These are phyloP conservation scores for Conus betulinus DNA, from an alignment of 1,140 invertebrate species.

Conservation along the genomic window DNA sequence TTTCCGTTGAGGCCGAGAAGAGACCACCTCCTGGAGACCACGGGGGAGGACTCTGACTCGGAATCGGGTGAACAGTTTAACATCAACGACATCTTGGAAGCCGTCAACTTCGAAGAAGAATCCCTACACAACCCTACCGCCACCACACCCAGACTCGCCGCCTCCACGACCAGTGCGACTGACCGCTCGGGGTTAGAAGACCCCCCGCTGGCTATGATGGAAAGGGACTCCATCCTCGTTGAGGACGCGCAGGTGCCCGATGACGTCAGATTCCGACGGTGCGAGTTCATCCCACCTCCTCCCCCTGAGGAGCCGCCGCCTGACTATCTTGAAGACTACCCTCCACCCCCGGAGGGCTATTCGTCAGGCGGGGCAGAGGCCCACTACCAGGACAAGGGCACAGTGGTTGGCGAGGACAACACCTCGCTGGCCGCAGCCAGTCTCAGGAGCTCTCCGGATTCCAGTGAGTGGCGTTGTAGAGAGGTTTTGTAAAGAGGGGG, in stretches of 20 bases:
- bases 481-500: background rate
- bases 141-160: background rate
- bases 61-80: constrained; percentile 24
- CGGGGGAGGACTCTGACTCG: constrained; percentile 1
- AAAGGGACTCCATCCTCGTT: constrained; percentile 57
- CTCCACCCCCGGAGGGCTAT: constrained; percentile 46
- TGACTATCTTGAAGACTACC: constrained; percentile 46
- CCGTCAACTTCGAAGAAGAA: constrained; percentile 36
- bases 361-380: constrained; percentile 36
- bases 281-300: constrained; percentile 65
- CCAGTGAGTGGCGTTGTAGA: constrained; percentile 60
- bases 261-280: constrained; percentile 47
- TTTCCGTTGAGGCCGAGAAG: too few relatives aligned
- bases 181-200: background rate
- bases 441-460: constrained; percentile 55
- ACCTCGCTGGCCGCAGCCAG: constrained; percentile 56
- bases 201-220: constrained; percentile 56
- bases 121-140: background rate
- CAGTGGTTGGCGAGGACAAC: constrained; percentile 57
- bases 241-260: constrained; percentile 56
- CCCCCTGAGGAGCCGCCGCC: constrained; percentile 66
- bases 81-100: constrained; percentile 44
- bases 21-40: too few relatives aligned
- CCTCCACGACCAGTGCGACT: background rate
- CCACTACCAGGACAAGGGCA: constrained; percentile 40